Base-by-base conservation (phyloP, 1,140 invertebrate species). In the Drosophila willistoni region DNA sequence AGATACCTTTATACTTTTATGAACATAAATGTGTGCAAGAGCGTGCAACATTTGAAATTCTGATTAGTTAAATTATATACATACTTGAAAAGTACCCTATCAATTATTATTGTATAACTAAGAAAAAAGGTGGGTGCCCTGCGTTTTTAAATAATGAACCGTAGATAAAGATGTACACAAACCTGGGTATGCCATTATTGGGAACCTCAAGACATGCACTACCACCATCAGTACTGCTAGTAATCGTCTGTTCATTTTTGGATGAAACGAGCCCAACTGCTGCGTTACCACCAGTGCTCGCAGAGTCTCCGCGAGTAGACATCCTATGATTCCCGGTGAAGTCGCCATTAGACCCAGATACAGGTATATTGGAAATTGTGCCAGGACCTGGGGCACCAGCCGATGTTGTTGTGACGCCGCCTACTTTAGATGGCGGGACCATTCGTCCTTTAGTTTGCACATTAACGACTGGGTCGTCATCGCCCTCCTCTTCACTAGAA, bases 401-500 rank as follows among this genome's bases (percentile, higher is more conserved):
- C 12, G 44, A 2, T 36, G 57, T 9, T 3, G 72, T 17, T 7
- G 39, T 42, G n/a, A 47, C 25, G 59, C 36, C 17, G 60, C 55
- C 10, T 68, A 29, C 57, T 79, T 90, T 29, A 72, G 54, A 42
- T 51, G 72, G 42, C 22, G 51, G 60, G 22, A 42, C 59, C 36
- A 74, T 9, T 13, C 90, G 77, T 6, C 77, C 90, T 62, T 91
- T 91, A 17, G 70, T 64, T 13, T 68, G 29, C 3, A 71, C 68
- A 71, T 69, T 74, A 3, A 71, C 92, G 93, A 94, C 94, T 77
- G 95, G 95, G 91, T 97, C 96, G 92, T 97, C 96, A 73, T 97
- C 96, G 81, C 95, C 96, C 89, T 97, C 96, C 91, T 97, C 96
- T 92, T 97, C 96, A 57, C 96, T 97, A 81, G 96, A 97, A 92